Evolutionary conservation across 64 coral and sea anemone genomes (phyloP).

Genomic region (Platygyra sinensis): DNA sequence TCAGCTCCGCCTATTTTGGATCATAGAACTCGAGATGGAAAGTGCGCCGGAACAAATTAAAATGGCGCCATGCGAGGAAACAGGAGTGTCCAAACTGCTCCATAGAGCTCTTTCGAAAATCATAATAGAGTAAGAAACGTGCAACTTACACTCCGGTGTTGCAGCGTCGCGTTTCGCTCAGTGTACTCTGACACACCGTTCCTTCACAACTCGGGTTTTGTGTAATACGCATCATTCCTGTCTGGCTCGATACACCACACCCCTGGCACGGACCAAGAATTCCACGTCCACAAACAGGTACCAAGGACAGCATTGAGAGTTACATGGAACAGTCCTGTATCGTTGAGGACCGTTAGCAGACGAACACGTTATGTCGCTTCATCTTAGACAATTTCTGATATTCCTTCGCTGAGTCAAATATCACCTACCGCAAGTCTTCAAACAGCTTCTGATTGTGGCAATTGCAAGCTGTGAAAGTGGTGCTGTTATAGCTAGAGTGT

Average conservation of each 20-base stretch:
- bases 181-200: constrained; percentile 23
- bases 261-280: constrained; percentile 45
- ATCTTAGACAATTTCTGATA: not conserved
- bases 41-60: too few species aligned
- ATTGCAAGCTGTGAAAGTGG: not conserved
- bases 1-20: too few species aligned
- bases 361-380: constrained; percentile 4
- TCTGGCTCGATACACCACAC: constrained; percentile 46
- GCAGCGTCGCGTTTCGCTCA: constrained; percentile 4
- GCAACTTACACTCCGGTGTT: too few species aligned
- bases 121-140: too few species aligned
- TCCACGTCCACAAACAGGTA: constrained; percentile 55
- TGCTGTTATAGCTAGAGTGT: too few species aligned
- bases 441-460: constrained; percentile 27
- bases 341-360: not conserved
- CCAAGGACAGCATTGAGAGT: constrained; percentile 32
- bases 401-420: too few species aligned
- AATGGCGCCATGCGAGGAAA: too few species aligned
- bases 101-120: too few species aligned
- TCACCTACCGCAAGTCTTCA: not conserved
- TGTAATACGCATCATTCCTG: constrained; percentile 22
- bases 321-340: constrained; percentile 5
- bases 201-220: constrained; percentile 36
- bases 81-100: too few species aligned
- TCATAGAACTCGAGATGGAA: too few species aligned